Percentiles rank a stretch among this genome's conserved stretches.
Conservation (phyloP, 2,113 vertebrate genomes). For the Hyla sarda region DNA sequence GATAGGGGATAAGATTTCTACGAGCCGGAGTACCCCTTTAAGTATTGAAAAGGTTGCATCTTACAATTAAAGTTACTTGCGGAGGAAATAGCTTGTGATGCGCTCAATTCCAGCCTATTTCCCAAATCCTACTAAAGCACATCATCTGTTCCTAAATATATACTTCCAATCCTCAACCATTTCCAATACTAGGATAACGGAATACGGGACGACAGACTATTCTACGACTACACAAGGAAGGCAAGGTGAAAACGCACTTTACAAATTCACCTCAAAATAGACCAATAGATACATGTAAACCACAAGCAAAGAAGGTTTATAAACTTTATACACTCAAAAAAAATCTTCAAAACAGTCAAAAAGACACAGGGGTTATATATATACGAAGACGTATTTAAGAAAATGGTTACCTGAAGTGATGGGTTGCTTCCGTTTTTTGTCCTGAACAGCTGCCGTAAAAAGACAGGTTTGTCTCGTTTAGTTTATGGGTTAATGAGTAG, state of each 20-base stretch:
- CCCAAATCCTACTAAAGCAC: neutral
- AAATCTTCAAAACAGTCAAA: neutral
- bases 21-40: too few species aligned
- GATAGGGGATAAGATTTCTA: too few species aligned
- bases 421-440: conserved; percentile 56
- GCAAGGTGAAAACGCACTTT: neutral
- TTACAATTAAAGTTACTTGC: neutral
- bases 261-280: neutral
- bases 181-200: neutral
- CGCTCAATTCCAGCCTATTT: neutral
- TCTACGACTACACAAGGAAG: neutral
- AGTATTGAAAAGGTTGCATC: neutral
- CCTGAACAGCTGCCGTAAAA: conserved; percentile 52
- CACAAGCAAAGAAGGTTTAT: neutral
- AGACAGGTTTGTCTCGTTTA: conserved; percentile 49
- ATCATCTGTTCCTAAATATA: neutral
- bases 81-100: too few species aligned
- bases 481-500: neutral
- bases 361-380: conserved; percentile 11
- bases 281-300: neutral
- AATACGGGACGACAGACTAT: neutral
- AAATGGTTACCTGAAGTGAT: conserved; percentile 58
- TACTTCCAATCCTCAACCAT: neutral
- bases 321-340: neutral
- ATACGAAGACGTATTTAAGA: neutral